Conservation (phyloP, 2,113 vertebrate species). For the Axis porcinus region DNA sequence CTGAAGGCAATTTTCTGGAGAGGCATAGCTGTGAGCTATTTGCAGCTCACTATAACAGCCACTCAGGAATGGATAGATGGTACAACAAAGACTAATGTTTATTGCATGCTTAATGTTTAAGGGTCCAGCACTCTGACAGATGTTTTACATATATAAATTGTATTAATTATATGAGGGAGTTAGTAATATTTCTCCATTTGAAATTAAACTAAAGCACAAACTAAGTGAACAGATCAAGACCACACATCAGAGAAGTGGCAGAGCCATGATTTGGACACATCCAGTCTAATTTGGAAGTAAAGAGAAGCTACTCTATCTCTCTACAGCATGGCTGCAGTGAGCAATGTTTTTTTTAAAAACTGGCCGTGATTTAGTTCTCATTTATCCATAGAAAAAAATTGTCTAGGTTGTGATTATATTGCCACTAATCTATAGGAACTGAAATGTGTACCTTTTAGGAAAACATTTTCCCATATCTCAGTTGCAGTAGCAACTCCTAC, state of each 20-base stretch:
- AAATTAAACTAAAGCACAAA: background rate
- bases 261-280: background rate
- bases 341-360: background rate
- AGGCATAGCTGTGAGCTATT: background rate
- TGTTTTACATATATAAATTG: background rate
- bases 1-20: background rate
- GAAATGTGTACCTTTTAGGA: background rate
- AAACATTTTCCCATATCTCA: background rate
- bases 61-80: no score
- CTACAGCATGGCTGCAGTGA: background rate
- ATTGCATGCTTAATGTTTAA: background rate
- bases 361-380: background rate
- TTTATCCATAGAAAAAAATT: background rate
- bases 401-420: background rate
- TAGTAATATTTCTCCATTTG: background rate
- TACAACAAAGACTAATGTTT: background rate
- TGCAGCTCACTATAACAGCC: background rate
- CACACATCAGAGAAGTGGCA: background rate
- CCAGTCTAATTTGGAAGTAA: background rate
- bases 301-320: background rate
- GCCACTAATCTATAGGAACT: background rate
- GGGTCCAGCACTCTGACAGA: background rate
- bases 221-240: background rate
- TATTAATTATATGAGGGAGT: background rate
- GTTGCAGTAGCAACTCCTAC: background rate